Conservation (phyloP, 1,140 invertebrate genomes). For the Leptinotarsa texana region DNA sequence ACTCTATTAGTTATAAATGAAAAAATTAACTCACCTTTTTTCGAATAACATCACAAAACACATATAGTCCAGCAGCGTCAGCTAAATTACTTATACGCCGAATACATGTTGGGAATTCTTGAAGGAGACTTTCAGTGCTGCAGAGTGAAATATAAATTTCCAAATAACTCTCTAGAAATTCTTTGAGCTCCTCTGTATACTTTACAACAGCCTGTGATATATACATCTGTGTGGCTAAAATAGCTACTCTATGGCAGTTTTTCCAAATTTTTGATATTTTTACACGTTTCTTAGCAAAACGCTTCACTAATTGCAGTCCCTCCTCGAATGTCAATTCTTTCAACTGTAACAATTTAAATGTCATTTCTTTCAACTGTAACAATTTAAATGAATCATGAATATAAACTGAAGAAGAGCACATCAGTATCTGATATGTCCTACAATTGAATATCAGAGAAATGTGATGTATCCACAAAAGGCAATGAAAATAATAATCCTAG, state of each 20-base stretch:
- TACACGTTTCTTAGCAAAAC: conserved; percentile 51
- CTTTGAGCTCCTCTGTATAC: conserved; percentile 44
- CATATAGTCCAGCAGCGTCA: conserved; percentile 48
- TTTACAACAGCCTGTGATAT: conserved; percentile 49
- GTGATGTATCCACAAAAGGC: too few species aligned
- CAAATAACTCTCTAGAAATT: conserved; percentile 42
- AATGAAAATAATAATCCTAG: too few species aligned
- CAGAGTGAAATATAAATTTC: conserved; percentile 38
- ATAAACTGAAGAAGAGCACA: too few species aligned
- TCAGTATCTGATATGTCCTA: too few species aligned
- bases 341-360: conserved; percentile 42
- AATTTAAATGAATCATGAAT: too few species aligned
- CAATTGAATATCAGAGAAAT: too few species aligned
- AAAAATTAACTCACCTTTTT: conserved; percentile 42
- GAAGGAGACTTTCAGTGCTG: conserved; percentile 33
- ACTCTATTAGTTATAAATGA: too few species aligned
- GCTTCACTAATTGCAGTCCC: conserved; percentile 49
- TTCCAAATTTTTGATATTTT: conserved; percentile 53
- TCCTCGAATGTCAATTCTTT: conserved; percentile 46
- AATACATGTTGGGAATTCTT: conserved; percentile 42
- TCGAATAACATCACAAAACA: conserved; percentile 49
- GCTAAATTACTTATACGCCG: conserved; percentile 50
- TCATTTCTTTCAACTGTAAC: conserved; percentile 50
- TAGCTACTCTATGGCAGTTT: conserved; percentile 46
- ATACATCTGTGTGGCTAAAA: conserved; percentile 49